Evolutionary conservation across 2,888 invertebrate species (phyloP), one percentile per base, ranked within the genome.

Genomic region (Plebejus argus): DNA sequence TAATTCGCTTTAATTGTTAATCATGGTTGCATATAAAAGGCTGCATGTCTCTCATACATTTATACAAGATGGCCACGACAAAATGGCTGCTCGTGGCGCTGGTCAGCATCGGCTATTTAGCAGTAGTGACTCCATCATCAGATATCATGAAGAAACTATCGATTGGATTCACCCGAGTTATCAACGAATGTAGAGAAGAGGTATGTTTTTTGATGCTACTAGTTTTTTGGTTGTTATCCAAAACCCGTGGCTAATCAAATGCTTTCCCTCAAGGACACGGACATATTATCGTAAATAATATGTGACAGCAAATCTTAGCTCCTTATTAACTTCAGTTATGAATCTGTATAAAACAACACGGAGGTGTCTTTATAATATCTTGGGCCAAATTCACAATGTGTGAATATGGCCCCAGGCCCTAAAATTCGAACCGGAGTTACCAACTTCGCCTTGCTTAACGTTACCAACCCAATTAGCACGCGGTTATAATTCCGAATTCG

Each of bases 181-280:
- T 91, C 39, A 86, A 90, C 0, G 81, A 86, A 10, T 93, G 93
- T 81, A 91, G 89, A 79, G 83, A 81, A 74, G 91, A 93, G 86
- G 93, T 93, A 53, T 53, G 49, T 81, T 84, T 12, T 23, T 23
- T 82, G 80, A 20, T n/a, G 10, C 23, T 10, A 23, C 7, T 15
- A 72, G 58, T 10, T 15, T 39, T n/a, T 49, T 66, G 45, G 6
- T n/a, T 53, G 0, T 18, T 66, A 33, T 1, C 71, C 12, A n/a
- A 49, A 45, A 58, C 8, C 72, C 3, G 3, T n/a, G n/a, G n/a
- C n/a, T n/a, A n/a, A n/a, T 39, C 10, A 39, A n/a, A 23, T 3
- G 39, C n/a, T 61, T 77, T 78, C 10, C 3, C 45, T 45, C 45
- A 45, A 45, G 0, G 3, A 3, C 45, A 3, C 1, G 39, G 39